Base-by-base conservation (phyloP, 2,113 vertebrate genomes). In the Microtus oregoni region DNA sequence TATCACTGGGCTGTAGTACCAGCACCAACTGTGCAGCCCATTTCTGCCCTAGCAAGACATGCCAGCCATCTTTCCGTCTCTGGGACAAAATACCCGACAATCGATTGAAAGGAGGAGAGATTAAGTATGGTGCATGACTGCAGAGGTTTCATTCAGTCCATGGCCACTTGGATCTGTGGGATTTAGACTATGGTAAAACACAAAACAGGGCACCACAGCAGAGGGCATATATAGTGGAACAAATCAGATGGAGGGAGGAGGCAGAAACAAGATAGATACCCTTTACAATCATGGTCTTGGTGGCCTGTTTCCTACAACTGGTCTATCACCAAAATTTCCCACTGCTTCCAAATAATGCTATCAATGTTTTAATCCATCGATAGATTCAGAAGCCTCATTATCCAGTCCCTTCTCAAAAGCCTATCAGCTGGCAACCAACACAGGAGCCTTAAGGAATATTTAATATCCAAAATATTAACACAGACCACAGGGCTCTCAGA, bases 401-500 rank as follows among this genome's bases (percentile, higher is more conserved):
- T 41, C 72, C 58, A 78, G 17, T 65, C 41, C 65, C 58, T 65
- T n/a, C 38, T 30, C 41, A 24, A 90, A 65, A 78, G 30, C 38
- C 38, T 30, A 89, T 32, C 52, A 77, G 38, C 88, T 78, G 30
- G 41, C 11, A 90, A 90, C 30, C 63, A 86, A 68, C 63, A 86
- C 5, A 35, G 41, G 17, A 76, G 10, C 52, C 26, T 77, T 77
- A n/a, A 10, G 55, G 28, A 11, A 24, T 55, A 76, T 61, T 77
- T 89, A 41, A 35, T 63, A 35, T 77, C 58, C 41, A 78, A 78
- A 65, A 30, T 41, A 90, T 24, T 68, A 75, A 65, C 55, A 94
- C 28, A 88, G 79, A 75, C 72, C n/a, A 89, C 67, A 96, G 89
- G 17, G 15, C 79, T 92, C 52, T 83, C 32, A 85, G 41, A 85